phyloP scores from a whole-genome alignment of 2,888 invertebrate genomes.

The Papilio demoleus region DNA sequence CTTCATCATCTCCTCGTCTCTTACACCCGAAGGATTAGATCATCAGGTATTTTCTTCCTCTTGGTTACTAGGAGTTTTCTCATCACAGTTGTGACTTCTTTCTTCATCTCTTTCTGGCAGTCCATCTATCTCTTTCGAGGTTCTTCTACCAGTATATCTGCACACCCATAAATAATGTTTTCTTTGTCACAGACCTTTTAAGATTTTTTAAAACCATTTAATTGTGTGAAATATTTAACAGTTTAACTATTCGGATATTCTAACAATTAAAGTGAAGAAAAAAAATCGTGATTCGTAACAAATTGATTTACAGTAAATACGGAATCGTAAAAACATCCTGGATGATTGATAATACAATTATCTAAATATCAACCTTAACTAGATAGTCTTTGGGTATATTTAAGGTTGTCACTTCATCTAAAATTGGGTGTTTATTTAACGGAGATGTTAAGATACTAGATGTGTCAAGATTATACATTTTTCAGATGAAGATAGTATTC shows the following conservation, averaged over 20 bases:
- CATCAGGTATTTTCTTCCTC: no score
- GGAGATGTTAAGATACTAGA: slow-evolving; percentile 16
- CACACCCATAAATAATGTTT: not conserved
- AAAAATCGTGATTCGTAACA: slow-evolving; percentile 63
- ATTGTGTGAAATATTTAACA: slow-evolving; percentile 38
- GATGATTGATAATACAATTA: slow-evolving; percentile 40
- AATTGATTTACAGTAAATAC: slow-evolving; percentile 64
- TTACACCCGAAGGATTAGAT: no score
- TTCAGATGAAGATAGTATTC: no score
- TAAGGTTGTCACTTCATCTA: not conserved
- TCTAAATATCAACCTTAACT: slow-evolving; percentile 17
- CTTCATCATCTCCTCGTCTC: no score
- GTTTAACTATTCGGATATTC: slow-evolving; percentile 36
- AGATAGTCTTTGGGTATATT: not conserved
- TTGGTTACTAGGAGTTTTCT: no score
- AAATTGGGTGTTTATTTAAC: slow-evolving; percentile 23
- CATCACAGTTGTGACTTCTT: no score
- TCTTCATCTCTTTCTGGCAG: no score
- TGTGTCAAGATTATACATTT: not conserved
- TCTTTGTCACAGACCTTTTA: not conserved
- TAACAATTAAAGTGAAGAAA: slow-evolving; percentile 46
- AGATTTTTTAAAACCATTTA: not conserved
- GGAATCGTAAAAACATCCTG: slow-evolving; percentile 54
- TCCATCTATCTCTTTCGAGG: no score
- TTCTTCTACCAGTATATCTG: no score